Conservation (phyloP, 2,113 vertebrate species). For the Phrynocephalus versicolor region DNA sequence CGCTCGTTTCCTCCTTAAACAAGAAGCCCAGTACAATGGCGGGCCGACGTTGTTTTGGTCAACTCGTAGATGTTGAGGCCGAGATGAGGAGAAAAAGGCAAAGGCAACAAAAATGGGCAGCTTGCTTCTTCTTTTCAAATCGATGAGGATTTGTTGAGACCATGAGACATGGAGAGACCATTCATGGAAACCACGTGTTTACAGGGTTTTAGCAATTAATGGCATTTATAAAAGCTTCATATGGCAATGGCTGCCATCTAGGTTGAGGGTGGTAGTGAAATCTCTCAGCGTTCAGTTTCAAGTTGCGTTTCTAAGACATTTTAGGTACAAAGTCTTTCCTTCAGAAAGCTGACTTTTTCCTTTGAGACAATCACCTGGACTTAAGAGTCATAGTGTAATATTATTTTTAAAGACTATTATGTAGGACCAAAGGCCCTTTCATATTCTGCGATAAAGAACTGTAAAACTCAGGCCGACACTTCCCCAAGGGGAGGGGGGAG, state of each 20-base stretch:
- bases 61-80: not conserved
- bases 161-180: fast-evolving
- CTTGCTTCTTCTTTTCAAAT: not conserved
- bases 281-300: not conserved
- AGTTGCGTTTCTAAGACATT: not conserved
- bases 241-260: not conserved
- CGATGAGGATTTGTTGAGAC: not conserved
- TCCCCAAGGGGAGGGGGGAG: not conserved
- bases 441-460: not conserved
- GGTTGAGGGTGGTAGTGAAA: not conserved
- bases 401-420: not conserved
- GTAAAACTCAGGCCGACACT: not conserved
- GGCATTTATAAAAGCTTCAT: not conserved
- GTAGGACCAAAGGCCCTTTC: slow-evolving; percentile 11
- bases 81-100: not conserved
- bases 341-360: not conserved
- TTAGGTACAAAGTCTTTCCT: not conserved
- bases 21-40: not conserved
- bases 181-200: slow-evolving; percentile 10
- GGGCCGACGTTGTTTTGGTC: not conserved
- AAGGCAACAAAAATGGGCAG: no score
- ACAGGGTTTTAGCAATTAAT: not conserved
- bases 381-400: not conserved
- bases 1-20: slow-evolving; percentile 2
- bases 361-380: not conserved